phyloP scores from a whole-genome alignment of 2,113 vertebrate genomes.

The Ailuropoda melanoleuca region DNA sequence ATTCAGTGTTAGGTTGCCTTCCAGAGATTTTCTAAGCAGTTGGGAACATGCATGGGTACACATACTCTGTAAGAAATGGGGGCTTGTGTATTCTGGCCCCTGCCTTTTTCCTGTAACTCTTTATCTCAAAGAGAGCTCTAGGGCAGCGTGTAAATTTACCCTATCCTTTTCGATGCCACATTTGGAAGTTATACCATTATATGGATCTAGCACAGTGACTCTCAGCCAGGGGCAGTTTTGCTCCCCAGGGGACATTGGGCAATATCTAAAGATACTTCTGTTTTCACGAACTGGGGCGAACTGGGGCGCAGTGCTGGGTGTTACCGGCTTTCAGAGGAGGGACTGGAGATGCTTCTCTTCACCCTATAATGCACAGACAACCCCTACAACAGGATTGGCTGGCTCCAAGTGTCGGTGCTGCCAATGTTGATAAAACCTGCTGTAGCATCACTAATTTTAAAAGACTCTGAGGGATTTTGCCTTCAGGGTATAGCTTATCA shows the following conservation, averaged over 20 bases:
- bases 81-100: not conserved
- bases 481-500: not conserved
- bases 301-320: not conserved
- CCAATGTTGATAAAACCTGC: not conserved
- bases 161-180: too few relatives aligned
- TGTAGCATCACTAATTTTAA: not conserved
- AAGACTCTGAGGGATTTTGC: not conserved
- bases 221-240: not conserved
- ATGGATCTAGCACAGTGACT: rapidly evolving
- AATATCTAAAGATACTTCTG: not conserved
- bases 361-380: rapidly evolving
- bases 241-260: not conserved
- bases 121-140: not conserved
- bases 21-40: not conserved
- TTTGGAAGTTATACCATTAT: rapidly evolving
- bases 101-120: not conserved
- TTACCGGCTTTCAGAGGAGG: rapidly evolving
- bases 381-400: rapidly evolving
- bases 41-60: not conserved
- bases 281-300: not conserved
- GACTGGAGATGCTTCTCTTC: not conserved
- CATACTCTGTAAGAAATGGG: not conserved
- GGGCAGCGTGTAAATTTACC: not conserved
- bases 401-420: not conserved
- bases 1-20: not conserved